Evolutionary conservation across 2,113 vertebrate species (phyloP), one percentile per base, ranked within the genome.

Genomic region (Saccopteryx bilineata): DNA sequence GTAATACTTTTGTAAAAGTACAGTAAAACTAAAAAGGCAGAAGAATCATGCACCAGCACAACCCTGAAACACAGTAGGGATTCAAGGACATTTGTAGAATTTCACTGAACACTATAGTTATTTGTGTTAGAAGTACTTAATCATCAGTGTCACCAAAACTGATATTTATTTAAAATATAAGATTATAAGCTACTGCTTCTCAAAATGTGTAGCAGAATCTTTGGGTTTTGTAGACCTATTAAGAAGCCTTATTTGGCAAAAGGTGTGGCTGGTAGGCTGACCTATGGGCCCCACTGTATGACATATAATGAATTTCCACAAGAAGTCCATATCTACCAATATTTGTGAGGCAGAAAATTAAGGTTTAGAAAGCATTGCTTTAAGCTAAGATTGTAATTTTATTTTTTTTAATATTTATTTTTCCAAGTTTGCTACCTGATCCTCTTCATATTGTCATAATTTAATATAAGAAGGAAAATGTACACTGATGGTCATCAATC

Each of bases 211-310:
- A 54, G 33, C 26, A 6, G 54, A 65, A 15, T 72, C 39, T 21
- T 54, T 78, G 71, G 9, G 5, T 69, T 39, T 18, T 66, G 7
- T 1, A 28, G 28, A 68, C 60, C 71, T 2, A 63, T 24, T 50
- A 18, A 52, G 46, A 39, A 71, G 46, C 24, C 33, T 83, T 48
- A 66, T 48, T 18, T 69, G 39, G 13, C 33, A 39, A 91, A 46
- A 80, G 5, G 21, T 19, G 5, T 9, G n/a, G 39, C 46, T 12
- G 23, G 0, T 8, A 4, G n/a, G 31, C 71, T 46, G n/a, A 2
- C 33, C 18, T 0, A 1, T 0, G 1, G 28, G 13, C 11, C 28
- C 3, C 2, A 0, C 21, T 46, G 1, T 23, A 14, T 17, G 48
- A 52, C 24, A 81, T 1, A 6, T 12, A 74, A 0, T 72, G 71